Evolutionary conservation across 2,888 invertebrate species (phyloP).

Genomic region (Mayetiola destructor): DNA sequence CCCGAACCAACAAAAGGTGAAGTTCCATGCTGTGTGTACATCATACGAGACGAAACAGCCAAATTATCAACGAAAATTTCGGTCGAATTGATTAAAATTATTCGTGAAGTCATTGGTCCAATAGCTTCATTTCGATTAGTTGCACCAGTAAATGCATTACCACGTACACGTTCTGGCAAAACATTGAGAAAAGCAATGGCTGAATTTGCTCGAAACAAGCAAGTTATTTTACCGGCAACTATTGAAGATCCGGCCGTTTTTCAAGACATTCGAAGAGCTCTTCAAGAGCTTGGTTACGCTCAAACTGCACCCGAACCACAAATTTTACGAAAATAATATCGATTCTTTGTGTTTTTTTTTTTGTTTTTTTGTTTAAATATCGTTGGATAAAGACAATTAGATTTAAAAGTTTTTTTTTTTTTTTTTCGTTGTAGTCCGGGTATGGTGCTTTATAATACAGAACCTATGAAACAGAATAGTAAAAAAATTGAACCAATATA

Average conservation of each 20-base stretch:
- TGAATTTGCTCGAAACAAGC: conserved; percentile 67
- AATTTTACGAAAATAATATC: too few species aligned
- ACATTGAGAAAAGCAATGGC: conserved; percentile 67
- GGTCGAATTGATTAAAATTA: conserved; percentile 31
- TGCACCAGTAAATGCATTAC: conserved; percentile 63
- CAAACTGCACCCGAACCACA: conserved; percentile 52
- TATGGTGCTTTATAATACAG: too few species aligned
- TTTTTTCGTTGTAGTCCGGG: too few species aligned
- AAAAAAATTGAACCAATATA: too few species aligned
- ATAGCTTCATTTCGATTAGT: conserved; percentile 78
- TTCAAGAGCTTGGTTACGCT: conserved; percentile 64
- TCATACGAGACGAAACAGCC: conserved; percentile 42
- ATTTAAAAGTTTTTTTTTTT: too few species aligned
- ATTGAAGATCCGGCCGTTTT: conserved; percentile 79
- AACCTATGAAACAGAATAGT: too few species aligned
- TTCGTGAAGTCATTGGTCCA: conserved; percentile 41
- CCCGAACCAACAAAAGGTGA: conserved; percentile 83
- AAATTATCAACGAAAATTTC: conserved; percentile 27
- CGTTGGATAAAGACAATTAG: too few species aligned
- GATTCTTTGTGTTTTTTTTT: too few species aligned
- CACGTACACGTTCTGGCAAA: conserved; percentile 72
- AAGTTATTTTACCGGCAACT: conserved; percentile 66
- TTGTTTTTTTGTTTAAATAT: too few species aligned
- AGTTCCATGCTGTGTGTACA: conserved; percentile 75
- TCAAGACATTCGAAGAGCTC: conserved; percentile 55